Conservation (phyloP, 2,888 invertebrate species). For the Orthonychiurus folsomi region DNA sequence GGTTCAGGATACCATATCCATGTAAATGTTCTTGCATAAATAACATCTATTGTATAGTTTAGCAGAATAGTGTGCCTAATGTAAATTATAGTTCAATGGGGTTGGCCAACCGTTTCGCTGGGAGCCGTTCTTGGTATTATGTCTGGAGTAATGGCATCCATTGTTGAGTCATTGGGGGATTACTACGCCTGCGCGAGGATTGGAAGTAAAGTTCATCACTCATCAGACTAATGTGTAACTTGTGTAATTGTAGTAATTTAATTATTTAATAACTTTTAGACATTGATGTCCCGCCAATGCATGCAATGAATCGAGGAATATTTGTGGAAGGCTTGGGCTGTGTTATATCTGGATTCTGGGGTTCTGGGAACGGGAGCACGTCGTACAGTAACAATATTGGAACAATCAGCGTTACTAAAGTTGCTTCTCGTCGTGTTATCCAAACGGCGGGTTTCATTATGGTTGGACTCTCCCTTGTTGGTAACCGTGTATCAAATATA, state of each 20-base stretch:
- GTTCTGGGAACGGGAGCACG: constrained; percentile 60
- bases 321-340: constrained; percentile 47
- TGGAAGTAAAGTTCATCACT: constrained; percentile 27
- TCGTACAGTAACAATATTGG: constrained; percentile 48
- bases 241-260: not conserved
- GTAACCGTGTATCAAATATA: too few species aligned
- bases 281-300: constrained; percentile 49
- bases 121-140: constrained; percentile 42
- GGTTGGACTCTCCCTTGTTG: constrained; percentile 35
- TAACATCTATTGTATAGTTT: not conserved
- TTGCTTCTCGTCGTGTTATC: constrained; percentile 40
- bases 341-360: constrained; percentile 45
- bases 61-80: not conserved
- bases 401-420: constrained; percentile 50
- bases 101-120: constrained; percentile 41
- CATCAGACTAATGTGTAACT: not conserved
- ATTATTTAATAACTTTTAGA: not conserved
- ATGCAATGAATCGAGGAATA: constrained; percentile 49
- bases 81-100: constrained; percentile 44
- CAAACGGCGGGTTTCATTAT: constrained; percentile 36
- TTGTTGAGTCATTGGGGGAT: constrained; percentile 47
- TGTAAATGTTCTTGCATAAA: too few species aligned
- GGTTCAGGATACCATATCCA: constrained; percentile 72
- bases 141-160: constrained; percentile 41
- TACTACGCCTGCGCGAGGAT: constrained; percentile 51